These are phyloP conservation scores for Lethrus apterus DNA, from an alignment of 1,140 invertebrate genomes.

Conservation along the genomic window DNA sequence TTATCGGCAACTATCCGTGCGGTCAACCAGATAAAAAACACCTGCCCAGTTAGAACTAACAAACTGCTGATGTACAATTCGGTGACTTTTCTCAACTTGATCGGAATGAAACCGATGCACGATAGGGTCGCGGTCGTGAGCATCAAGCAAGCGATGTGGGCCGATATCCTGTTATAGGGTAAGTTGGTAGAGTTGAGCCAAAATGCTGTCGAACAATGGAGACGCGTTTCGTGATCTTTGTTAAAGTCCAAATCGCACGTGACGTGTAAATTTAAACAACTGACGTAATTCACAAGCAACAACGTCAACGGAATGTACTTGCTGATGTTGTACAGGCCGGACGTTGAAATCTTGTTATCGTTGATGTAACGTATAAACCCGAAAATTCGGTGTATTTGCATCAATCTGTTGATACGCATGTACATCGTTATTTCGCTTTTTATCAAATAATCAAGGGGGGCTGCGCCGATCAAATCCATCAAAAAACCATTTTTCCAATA, in stretches of 20 bases:
- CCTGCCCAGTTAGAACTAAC: slow-evolving; percentile 6
- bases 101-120: background rate
- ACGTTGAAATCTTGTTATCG: slow-evolving; percentile 2
- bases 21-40: slow-evolving; percentile 7
- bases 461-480: slow-evolving; percentile 18
- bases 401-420: slow-evolving; percentile 1
- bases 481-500: slow-evolving; percentile 23
- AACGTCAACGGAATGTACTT: slow-evolving; percentile 3
- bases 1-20: slow-evolving; percentile 14
- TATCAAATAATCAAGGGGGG: slow-evolving; percentile 15
- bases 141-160: background rate
- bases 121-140: background rate
- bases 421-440: background rate
- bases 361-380: slow-evolving; percentile 5
- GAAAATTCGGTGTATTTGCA: slow-evolving; percentile 7
- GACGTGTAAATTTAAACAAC: background rate
- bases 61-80: background rate
- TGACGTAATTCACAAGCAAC: slow-evolving; percentile 1
- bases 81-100: background rate
- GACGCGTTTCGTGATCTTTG: background rate
- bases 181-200: background rate
- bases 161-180: background rate
- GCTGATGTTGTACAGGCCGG: background rate
- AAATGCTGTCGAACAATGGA: background rate
- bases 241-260: background rate